Base-by-base conservation (phyloP, 2,888 invertebrate species). In the Phyllotreta cruciferae region DNA sequence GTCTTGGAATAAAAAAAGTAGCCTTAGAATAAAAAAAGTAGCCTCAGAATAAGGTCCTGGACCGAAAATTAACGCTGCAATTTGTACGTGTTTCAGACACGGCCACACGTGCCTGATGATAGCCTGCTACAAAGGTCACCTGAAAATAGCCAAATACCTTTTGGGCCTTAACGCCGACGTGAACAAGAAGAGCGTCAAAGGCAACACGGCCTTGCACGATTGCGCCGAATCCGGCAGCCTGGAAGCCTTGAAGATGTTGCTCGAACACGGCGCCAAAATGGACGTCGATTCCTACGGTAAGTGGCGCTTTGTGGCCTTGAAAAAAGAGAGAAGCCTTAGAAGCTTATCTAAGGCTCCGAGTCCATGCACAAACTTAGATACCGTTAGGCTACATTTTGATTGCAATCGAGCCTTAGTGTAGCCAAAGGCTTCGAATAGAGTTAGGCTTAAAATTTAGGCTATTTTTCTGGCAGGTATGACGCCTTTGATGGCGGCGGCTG, bases 91-190 rank as follows among this genome's bases (percentile, higher is more conserved):
- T 36, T n/a, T 2, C 47, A 87, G 94, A 67, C 94, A 95, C 80
- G 95, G 94, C 0, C 98, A 98, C 83, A 98, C 98, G 9, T 97
- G 97, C 78, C 85, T 98, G 37, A 98, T 98, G 98, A 98, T 98
- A 66, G 94, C 97, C 50, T 97, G 96, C 82, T 98, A 95, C 83
- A 96, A 96, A 81, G 94, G 96, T 58, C 96, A 98, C 83, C 88
- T 90, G 71, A 87, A 89, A 77, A 96, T 98, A 78, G 96, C 95
- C 56, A 91, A 91, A 77, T 97, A 92, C 83, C 85, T 98, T 60
- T 85, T 98, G 7, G 87, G 90, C 10, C 83, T 93, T 49, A 92
- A 92, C 75, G 97, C 96, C 1, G 91, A 95, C 78, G 94, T 96
- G 1, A 97, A 98, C 82, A 87, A 96, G 67, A 95, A 94, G 82